These are phyloP conservation scores for Salminus brasiliensis DNA, from an alignment of 2,113 vertebrate genomes.

Conservation along the genomic window DNA sequence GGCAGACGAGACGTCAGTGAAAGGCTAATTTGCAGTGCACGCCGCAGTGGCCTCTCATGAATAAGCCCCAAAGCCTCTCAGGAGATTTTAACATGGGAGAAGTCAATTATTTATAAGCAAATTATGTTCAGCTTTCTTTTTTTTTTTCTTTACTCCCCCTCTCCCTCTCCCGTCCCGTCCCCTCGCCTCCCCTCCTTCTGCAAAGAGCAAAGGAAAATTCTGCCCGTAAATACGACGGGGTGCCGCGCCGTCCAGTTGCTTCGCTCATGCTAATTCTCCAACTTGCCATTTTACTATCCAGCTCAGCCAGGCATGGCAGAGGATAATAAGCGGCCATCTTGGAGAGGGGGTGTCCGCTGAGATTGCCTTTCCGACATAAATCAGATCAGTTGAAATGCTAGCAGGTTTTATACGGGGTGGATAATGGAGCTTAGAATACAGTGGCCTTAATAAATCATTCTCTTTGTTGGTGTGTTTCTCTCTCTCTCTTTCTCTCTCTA, in stretches of 20 bases:
- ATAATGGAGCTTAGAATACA: conserved; percentile 69
- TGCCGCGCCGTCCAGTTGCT: conserved; percentile 52
- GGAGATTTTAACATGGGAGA: conserved; percentile 84
- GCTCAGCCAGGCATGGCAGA: conserved; percentile 54
- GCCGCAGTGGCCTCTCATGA: conserved; percentile 79
- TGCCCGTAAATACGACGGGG: conserved; percentile 69
- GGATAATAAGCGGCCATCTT: conserved; percentile 67
- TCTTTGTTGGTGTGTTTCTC: conserved; percentile 64
- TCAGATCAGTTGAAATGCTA: conserved; percentile 65
- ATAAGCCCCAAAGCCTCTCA: conserved; percentile 80
- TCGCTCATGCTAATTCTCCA: conserved; percentile 54
- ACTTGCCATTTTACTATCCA: conserved; percentile 55
- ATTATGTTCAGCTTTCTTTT: conserved; percentile 74
- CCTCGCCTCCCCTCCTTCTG: background rate
- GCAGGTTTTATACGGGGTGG: conserved; percentile 68
- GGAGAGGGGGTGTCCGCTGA: conserved; percentile 62
- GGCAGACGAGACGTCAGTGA: conserved; percentile 83
- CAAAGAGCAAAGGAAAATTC: conserved; percentile 10
- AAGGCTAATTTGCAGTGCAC: conserved; percentile 85
- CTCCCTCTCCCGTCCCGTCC: background rate
- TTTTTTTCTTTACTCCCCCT: conserved; percentile 20
- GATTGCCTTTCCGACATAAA: conserved; percentile 65
- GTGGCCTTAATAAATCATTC: conserved; percentile 72
- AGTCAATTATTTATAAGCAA: conserved; percentile 93
- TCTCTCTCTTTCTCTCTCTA: conserved; percentile 33